Evolutionary conservation across 2,797 vertebrate species (phyloP).

Genomic region (Notolepis coatsorum): DNA sequence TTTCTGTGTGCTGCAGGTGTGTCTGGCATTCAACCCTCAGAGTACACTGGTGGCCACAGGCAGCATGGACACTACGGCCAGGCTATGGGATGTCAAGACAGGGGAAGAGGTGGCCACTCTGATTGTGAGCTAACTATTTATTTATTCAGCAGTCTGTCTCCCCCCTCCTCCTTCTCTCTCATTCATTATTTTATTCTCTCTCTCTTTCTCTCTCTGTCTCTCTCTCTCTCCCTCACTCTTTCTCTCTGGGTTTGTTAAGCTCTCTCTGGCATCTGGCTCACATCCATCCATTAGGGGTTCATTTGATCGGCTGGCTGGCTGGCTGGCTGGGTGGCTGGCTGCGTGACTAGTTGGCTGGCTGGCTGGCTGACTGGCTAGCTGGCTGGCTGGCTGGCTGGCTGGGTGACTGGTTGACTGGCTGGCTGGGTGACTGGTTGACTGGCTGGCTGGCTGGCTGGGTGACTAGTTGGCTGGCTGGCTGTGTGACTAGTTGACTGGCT

Average conservation of each 20-base stretch:
- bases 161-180: neutral
- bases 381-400: constrained; percentile 31
- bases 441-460: constrained; percentile 24
- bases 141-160: neutral
- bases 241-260: neutral
- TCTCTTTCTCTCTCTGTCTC: neutral
- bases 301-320: constrained; percentile 13
- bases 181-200: neutral
- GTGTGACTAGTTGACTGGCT: constrained; percentile 31
- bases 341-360: constrained; percentile 34
- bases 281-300: constrained; percentile 2
- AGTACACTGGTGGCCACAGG: constrained; percentile 94
- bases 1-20: constrained; percentile 82
- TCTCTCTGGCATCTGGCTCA: neutral
- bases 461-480: too few relatives aligned
- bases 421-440: constrained; percentile 28
- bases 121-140: constrained; percentile 72
- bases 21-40: constrained; percentile 94
- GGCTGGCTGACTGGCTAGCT: constrained; percentile 3
- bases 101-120: constrained; percentile 89
- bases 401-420: constrained; percentile 26
- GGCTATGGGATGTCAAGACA: constrained; percentile 90
- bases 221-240: neutral
- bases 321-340: neutral
- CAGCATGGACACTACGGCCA: constrained; percentile 93